Percentiles rank a stretch among this genome's conserved stretches.
phyloP scores from a whole-genome alignment of 2,113 vertebrate species.

The Corapipo altera region DNA sequence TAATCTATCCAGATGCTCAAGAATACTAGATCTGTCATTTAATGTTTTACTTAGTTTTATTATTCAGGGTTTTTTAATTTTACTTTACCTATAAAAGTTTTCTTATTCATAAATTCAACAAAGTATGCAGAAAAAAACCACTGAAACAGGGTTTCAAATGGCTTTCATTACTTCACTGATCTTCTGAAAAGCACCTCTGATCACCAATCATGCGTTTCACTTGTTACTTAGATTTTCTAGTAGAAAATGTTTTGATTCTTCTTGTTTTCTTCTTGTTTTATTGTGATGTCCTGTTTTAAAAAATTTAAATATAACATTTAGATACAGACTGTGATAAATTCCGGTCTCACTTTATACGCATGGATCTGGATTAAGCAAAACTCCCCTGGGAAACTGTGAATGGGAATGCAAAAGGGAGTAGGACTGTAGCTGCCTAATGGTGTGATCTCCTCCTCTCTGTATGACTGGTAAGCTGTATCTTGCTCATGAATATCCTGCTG shows the following conservation, averaged over 20 bases:
- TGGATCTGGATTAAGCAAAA: background rate
- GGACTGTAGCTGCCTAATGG: background rate
- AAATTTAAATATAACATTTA: background rate
- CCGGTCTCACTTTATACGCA: accelerated
- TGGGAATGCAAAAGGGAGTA: background rate
- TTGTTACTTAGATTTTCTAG: background rate
- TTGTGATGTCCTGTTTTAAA: background rate
- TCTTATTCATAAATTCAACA: background rate
- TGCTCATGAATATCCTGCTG: background rate
- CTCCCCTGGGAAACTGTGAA: background rate
- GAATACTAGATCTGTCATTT: background rate
- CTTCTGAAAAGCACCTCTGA: background rate
- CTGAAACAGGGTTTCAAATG: background rate
- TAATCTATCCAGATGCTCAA: background rate
- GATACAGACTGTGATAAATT: background rate
- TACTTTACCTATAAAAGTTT: background rate
- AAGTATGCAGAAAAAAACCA: background rate
- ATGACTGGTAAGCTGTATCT: background rate
- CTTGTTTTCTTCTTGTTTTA: background rate
- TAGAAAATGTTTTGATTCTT: background rate
- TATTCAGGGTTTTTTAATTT: background rate
- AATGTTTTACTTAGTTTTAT: background rate
- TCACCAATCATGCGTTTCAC: background rate
- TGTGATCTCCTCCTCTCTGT: background rate
- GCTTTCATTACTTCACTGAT: background rate